Evolutionary conservation across 2,797 vertebrate species (phyloP), one percentile per base, ranked within the genome.

Genomic region (Scolopax rusticola): DNA sequence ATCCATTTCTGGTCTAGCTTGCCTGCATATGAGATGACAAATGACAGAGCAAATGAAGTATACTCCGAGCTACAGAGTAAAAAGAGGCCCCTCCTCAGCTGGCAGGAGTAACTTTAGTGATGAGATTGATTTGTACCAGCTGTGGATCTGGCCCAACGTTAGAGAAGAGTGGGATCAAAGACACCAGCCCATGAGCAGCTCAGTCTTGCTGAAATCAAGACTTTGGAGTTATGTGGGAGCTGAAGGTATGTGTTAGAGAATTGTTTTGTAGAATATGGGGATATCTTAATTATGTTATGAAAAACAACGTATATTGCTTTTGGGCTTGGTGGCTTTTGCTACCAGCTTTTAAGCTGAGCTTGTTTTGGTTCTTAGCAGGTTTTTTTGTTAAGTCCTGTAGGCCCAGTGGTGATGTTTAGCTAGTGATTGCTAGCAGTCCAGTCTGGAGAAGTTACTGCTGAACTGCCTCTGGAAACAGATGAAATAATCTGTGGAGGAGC

Each of bases 81-180:
- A 40, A 67, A 48, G 47, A 73, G 54, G 32, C 71, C 40, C 33
- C n/a, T 87, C 47, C 51, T 90, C 87, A 92, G 75, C 86, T 94
- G 89, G 82, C 82, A 82, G 82, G 53, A 92, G 80, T 87, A 0
- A 85, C 41, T 53, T 33, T 84, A 74, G 84, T 40, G 48, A 95
- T 89, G 71, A 83, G 78, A 20, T 70, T 87, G 84, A 93, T 95
- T 92, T 63, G 69, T 79, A 76, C 18, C 87, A 93, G 84, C 87
- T 92, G 91, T 84, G 65, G 73, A 56, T 48, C 9, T 70, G 28
- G 13, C 12, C 30, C 4, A 8, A 14, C 2, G 1, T 38, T 60
- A 56, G 19, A 25, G 41, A 43, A 69, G 36, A 36, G 38, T 40
- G 36, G 53, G 19, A 89, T 54, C 3, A 65, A 78, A 71, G 25